phyloP scores from a whole-genome alignment of 1,140 invertebrate species.

The Archegozetes longisetosus region DNA sequence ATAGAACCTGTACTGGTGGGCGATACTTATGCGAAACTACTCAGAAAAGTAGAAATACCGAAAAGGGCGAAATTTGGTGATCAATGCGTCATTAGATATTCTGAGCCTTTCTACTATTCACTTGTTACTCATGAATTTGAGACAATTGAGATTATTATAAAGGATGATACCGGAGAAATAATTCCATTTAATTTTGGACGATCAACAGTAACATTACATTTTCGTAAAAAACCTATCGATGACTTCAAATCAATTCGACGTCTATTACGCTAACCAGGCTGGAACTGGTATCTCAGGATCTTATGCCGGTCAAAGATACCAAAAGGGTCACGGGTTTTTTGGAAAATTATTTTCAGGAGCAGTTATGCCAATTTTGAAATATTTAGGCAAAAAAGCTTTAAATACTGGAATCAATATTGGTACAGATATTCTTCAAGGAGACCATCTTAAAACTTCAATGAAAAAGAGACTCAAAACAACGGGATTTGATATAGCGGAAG shows the following conservation, averaged over 20 bases:
- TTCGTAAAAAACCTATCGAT: too few species aligned
- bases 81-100: too few species aligned
- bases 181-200: conserved; percentile 8
- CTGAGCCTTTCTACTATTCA: too few species aligned
- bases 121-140: too few species aligned
- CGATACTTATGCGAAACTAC: too few species aligned
- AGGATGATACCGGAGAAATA: conserved; percentile 4
- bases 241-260: background rate
- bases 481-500: background rate
- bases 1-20: too few species aligned
- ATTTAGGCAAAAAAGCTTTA: background rate
- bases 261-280: background rate
- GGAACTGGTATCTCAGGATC: background rate
- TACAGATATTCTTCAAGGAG: background rate
- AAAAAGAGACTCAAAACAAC: background rate
- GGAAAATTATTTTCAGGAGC: background rate
- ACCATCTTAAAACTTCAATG: background rate
- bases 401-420: background rate
- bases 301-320: background rate
- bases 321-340: background rate
- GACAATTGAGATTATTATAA: conserved; percentile 12
- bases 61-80: too few species aligned
- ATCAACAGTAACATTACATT: too few species aligned
- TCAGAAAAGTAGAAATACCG: too few species aligned
- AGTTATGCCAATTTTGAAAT: background rate